phyloP scores from a whole-genome alignment of 2,797 vertebrate species.

The Spinus olivaceus region DNA sequence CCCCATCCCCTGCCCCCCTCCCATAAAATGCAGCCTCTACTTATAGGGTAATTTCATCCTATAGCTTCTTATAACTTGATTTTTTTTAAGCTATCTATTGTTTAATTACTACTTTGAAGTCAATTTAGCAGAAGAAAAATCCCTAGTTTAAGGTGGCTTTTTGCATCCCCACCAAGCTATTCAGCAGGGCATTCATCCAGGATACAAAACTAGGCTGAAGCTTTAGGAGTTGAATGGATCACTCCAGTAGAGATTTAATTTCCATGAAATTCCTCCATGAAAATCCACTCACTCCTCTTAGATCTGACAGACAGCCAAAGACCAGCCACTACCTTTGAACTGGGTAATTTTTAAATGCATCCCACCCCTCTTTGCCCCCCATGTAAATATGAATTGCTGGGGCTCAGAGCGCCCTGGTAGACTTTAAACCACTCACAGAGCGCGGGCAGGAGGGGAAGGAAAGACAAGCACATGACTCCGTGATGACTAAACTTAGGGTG shows the following conservation, averaged over 20 bases:
- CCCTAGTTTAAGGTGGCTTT: constrained; percentile 56
- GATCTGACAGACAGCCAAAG: constrained; percentile 39
- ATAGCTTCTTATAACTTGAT: not conserved
- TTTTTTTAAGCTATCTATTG: constrained; percentile 39
- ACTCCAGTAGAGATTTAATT: constrained; percentile 61
- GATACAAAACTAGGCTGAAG: constrained; percentile 58
- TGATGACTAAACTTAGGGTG: not conserved
- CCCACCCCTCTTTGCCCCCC: not conserved
- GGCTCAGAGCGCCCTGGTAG: not conserved
- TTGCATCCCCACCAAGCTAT: constrained; percentile 62
- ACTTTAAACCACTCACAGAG: not conserved
- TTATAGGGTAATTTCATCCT: not conserved
- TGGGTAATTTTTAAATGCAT: not conserved
- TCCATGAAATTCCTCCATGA: constrained; percentile 62
- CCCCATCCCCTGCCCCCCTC: not conserved
- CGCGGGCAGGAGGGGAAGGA: not conserved
- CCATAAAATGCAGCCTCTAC: not conserved
- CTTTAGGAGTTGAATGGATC: constrained; percentile 48
- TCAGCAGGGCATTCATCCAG: constrained; percentile 51
- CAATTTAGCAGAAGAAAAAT: constrained; percentile 50
- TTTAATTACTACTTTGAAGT: constrained; percentile 63
- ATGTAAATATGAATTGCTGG: not conserved
- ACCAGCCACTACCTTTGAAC: constrained; percentile 49
- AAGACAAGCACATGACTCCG: not conserved
- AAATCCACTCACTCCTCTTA: constrained; percentile 46